These are phyloP conservation scores for Macrocentrus cingulum DNA, from an alignment of 1,140 invertebrate species.

Conservation along the genomic window DNA sequence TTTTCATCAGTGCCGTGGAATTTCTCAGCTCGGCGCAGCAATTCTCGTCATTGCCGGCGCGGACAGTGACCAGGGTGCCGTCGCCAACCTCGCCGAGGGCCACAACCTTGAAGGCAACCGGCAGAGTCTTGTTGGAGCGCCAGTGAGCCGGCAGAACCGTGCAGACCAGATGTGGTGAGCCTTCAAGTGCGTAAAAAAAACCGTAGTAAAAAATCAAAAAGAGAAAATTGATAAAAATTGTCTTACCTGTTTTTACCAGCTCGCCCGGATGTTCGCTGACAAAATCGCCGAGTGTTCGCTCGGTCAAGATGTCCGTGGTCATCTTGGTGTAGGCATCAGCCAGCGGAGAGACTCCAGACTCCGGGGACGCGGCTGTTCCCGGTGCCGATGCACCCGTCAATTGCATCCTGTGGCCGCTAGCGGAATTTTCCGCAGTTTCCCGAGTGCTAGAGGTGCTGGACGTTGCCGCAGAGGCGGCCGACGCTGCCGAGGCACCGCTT, in stretches of 20 bases:
- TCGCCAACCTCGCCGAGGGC: conserved; percentile 90
- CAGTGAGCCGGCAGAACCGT: conserved; percentile 91
- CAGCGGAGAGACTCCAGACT: conserved; percentile 61
- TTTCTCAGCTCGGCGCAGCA: conserved; percentile 94
- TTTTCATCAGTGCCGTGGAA: conserved; percentile 93
- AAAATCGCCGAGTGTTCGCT: conserved; percentile 85
- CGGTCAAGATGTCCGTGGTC: conserved; percentile 83
- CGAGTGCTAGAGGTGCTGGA: conserved; percentile 25
- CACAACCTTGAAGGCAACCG: conserved; percentile 91
- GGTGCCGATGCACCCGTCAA: conserved; percentile 57
- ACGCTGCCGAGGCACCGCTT: conserved; percentile 30
- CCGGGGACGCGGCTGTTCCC: conserved; percentile 56
- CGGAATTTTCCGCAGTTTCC: conserved; percentile 31
- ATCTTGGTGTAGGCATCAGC: conserved; percentile 86
- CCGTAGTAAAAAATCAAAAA: too few relatives aligned
- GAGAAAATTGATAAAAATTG: neutral
- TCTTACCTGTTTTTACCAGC: conserved; percentile 82
- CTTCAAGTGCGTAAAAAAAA: conserved; percentile 37
- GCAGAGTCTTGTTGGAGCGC: conserved; percentile 97
- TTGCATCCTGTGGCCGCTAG: conserved; percentile 52
- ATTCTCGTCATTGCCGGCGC: conserved; percentile 98
- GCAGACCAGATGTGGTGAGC: conserved; percentile 89
- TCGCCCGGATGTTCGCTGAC: conserved; percentile 90
- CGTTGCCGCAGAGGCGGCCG: conserved; percentile 23
- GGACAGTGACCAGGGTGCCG: conserved; percentile 91